Conservation (phyloP, 2,888 invertebrate genomes). For the Drosophila fungiperda region DNA sequence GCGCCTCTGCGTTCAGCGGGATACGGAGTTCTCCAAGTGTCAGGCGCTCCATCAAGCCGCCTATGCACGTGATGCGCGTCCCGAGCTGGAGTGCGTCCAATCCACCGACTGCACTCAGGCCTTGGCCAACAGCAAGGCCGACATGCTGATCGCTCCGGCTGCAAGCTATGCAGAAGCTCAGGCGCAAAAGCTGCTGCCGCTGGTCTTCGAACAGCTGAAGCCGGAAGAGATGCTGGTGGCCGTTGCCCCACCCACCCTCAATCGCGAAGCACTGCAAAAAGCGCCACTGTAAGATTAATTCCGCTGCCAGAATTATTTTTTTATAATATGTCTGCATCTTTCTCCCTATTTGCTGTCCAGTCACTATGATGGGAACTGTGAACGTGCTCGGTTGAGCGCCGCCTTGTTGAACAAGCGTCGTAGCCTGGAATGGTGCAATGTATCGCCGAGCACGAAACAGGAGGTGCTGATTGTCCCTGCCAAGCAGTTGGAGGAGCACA, state of each 20-base stretch:
- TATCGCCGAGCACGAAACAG: conserved; percentile 66
- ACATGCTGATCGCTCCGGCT: conserved; percentile 72
- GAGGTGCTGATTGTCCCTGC: conserved; percentile 80
- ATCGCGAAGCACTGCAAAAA: conserved; percentile 73
- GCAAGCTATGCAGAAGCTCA: conserved; percentile 74
- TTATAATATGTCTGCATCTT: background rate
- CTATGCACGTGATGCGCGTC: conserved; percentile 91
- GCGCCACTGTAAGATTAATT: conserved; percentile 77
- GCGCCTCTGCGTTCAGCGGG: conserved; percentile 89
- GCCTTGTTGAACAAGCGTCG: conserved; percentile 82
- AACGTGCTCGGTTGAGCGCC: conserved; percentile 81
- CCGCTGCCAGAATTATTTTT: background rate
- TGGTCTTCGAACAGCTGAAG: conserved; percentile 81
- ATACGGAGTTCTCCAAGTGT: conserved; percentile 91
- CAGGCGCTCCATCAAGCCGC: conserved; percentile 89
- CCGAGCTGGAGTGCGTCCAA: conserved; percentile 91
- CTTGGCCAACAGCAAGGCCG: conserved; percentile 76
- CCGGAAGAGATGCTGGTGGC: conserved; percentile 80
- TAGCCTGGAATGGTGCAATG: conserved; percentile 75
- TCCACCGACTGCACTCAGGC: conserved; percentile 86
- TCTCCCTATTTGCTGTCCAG: conserved; percentile 49
- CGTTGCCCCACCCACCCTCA: conserved; percentile 78
- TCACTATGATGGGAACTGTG: conserved; percentile 74
- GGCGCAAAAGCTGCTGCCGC: conserved; percentile 73
- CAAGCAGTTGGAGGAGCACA: conserved; percentile 76